A percentile compares a stretch with the other conserved stretches of the same genome.
phyloP scores from a whole-genome alignment of 2,797 vertebrate genomes.

The Borostomias antarcticus region DNA sequence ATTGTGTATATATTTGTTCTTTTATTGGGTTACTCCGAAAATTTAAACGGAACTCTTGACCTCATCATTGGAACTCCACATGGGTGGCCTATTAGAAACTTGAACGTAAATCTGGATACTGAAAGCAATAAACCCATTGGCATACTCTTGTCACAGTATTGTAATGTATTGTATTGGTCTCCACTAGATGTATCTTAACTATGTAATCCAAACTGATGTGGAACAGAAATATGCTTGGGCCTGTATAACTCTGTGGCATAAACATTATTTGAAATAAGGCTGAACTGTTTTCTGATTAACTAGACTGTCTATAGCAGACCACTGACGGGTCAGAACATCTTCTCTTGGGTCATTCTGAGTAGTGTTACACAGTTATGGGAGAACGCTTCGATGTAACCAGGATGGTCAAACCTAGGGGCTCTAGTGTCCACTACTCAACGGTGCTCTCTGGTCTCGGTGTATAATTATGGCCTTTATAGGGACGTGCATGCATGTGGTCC shows the following conservation, averaged over 20 bases:
- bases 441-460: conserved; percentile 60
- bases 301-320: conserved; percentile 36
- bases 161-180: conserved; percentile 66
- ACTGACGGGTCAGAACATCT: conserved; percentile 49
- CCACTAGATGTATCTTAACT: conserved; percentile 66
- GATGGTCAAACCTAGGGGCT: conserved; percentile 55
- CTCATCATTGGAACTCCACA: conserved; percentile 64
- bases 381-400: conserved; percentile 45
- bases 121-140: conserved; percentile 82
- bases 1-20: conserved; percentile 72
- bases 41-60: conserved; percentile 61
- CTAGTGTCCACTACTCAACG: conserved; percentile 62
- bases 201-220: conserved; percentile 49
- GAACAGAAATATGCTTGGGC: conserved; percentile 56
- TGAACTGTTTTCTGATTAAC: conserved; percentile 47
- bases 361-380: conserved; percentile 36
- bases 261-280: conserved; percentile 32
- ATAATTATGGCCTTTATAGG: conserved; percentile 44
- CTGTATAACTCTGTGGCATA: conserved; percentile 39
- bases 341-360: conserved; percentile 25
- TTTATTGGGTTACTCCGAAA: conserved; percentile 71
- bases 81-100: conserved; percentile 74
- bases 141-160: conserved; percentile 54
- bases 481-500: conserved; percentile 41
- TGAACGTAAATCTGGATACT: conserved; percentile 75